Percentiles rank a stretch among this genome's conserved stretches.
phyloP scores from a whole-genome alignment of 1,140 invertebrate species.

The Arctopsyche grandis region DNA sequence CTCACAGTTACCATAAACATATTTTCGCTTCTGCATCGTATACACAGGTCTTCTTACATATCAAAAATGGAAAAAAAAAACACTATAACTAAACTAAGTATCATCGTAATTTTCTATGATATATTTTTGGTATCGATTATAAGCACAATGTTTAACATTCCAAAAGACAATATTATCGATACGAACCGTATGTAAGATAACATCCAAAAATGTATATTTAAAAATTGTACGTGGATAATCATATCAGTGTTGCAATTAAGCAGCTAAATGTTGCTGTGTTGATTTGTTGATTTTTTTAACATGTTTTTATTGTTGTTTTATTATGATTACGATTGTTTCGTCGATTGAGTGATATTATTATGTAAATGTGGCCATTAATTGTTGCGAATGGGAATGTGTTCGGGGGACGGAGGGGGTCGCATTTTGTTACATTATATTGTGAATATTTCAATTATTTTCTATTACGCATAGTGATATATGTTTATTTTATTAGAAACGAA shows the following conservation, averaged over 20 bases:
- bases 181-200: slow-evolving; percentile 6
- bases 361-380: too few relatives aligned
- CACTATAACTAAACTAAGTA: not conserved
- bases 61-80: not conserved
- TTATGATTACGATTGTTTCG: not conserved
- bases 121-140: slow-evolving; percentile 20
- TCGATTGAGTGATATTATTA: not conserved
- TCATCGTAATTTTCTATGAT: slow-evolving; percentile 14
- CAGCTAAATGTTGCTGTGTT: not conserved
- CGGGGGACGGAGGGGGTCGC: not conserved
- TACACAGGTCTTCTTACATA: not conserved
- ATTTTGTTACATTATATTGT: not conserved
- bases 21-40: not conserved
- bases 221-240: not conserved
- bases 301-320: not conserved
- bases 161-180: slow-evolving; percentile 27
- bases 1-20: slow-evolving; percentile 43
- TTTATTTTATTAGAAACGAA: slow-evolving; percentile 34
- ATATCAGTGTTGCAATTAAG: not conserved
- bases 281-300: not conserved
- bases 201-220: slow-evolving; percentile 9
- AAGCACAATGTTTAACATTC: slow-evolving; percentile 24
- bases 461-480: not conserved
- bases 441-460: not conserved
- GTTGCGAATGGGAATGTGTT: not conserved